Percentiles rank a stretch among this genome's conserved stretches.
Evolutionary conservation across 2,888 invertebrate species (phyloP).

Genomic region (Willowsia nigromaculata): DNA sequence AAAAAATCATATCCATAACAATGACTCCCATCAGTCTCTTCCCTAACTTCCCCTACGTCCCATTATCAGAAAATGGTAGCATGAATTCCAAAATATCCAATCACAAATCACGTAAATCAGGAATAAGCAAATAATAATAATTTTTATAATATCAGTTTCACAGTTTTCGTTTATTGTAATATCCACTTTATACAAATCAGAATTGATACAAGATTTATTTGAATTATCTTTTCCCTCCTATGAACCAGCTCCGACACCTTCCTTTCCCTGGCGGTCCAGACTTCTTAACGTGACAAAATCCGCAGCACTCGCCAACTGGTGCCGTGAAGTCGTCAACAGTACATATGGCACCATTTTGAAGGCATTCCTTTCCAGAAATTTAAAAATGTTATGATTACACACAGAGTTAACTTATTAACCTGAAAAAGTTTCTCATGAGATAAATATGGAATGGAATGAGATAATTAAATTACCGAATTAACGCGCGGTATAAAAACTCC

Average conservation of each 20-base stretch:
- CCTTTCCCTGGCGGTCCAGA: constrained; percentile 55
- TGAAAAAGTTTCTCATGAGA: neutral
- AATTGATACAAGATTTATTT: neutral
- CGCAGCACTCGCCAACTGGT: constrained; percentile 71
- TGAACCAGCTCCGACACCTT: constrained; percentile 73
- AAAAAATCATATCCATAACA: too few species aligned
- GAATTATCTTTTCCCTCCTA: constrained; percentile 62
- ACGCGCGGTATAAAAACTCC: neutral
- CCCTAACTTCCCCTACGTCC: too few species aligned
- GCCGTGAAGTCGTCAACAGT: constrained; percentile 69
- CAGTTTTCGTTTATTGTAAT: too few species aligned
- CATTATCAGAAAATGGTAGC: too few species aligned
- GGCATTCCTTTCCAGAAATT: constrained; percentile 54
- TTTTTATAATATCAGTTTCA: too few species aligned
- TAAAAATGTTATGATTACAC: neutral
- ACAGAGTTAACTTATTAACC: neutral
- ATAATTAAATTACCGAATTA: constrained; percentile 22
- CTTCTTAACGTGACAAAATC: constrained; percentile 70
- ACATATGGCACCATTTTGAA: constrained; percentile 68
- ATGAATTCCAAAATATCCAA: too few species aligned
- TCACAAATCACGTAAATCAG: too few species aligned
- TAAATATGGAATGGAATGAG: neutral
- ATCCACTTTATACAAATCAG: too few species aligned
- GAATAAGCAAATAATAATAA: too few species aligned
- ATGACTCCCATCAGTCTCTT: too few species aligned